Evolutionary conservation across 2,113 vertebrate species (phyloP).

Genomic region (Sebastes fasciatus): DNA sequence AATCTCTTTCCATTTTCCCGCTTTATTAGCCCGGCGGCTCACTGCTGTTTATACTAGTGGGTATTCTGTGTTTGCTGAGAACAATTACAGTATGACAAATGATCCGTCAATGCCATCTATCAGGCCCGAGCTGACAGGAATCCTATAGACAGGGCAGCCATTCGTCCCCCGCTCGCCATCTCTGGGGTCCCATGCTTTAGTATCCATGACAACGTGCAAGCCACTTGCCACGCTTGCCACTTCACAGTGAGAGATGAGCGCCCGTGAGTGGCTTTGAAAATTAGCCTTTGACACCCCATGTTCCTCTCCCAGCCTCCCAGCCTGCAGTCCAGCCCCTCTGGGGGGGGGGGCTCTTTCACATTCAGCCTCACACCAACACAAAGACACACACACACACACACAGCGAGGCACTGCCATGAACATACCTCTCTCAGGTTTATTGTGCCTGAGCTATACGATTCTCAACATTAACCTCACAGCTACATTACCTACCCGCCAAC

Average conservation of each 20-base stretch:
- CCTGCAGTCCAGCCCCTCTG: slow-evolving; percentile 48
- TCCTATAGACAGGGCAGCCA: slow-evolving; percentile 96
- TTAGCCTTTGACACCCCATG: slow-evolving; percentile 84
- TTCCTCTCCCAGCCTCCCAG: slow-evolving; percentile 61
- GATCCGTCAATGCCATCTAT: slow-evolving; percentile 99
- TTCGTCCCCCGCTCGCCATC: slow-evolving; percentile 92
- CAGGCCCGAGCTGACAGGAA: slow-evolving; percentile 96
- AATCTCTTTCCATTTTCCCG: slow-evolving; percentile 91
- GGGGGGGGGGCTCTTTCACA: slow-evolving; percentile 29
- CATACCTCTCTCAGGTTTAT: slow-evolving; percentile 70
- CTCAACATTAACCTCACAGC: slow-evolving; percentile 78
- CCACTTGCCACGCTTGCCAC: slow-evolving; percentile 87
- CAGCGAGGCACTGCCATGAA: slow-evolving; percentile 51
- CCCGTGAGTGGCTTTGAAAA: slow-evolving; percentile 83
- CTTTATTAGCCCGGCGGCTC: slow-evolving; percentile 97
- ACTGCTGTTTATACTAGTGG: slow-evolving; percentile 98
- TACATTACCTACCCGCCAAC: slow-evolving; percentile 66
- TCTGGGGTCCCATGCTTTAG: slow-evolving; percentile 95
- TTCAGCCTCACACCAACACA: slow-evolving; percentile 60
- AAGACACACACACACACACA: slow-evolving; percentile 28
- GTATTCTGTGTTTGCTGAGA: slow-evolving; percentile 98
- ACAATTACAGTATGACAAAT: slow-evolving; percentile 99
- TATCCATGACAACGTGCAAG: slow-evolving; percentile 95
- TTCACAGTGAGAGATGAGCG: slow-evolving; percentile 86
- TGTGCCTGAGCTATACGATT: slow-evolving; percentile 68